A percentile compares a stretch with the other conserved stretches of the same genome.
These are phyloP conservation scores for Hirudinaria manillensis DNA, from an alignment of 2,888 invertebrate species.

Conservation along the genomic window DNA sequence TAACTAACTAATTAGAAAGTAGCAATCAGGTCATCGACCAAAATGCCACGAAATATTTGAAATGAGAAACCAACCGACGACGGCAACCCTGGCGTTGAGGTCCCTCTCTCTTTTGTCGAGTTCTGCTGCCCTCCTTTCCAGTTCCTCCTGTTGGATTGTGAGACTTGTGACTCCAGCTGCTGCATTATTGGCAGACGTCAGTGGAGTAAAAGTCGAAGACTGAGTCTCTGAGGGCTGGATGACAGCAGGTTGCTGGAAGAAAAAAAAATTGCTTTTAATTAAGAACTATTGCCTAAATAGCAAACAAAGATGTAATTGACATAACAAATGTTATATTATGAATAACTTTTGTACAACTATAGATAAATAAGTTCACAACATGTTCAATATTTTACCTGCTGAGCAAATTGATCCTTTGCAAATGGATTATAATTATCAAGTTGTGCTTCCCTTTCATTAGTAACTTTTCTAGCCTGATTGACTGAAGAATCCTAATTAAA, in stretches of 20 bases:
- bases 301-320: no score
- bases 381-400: neutral
- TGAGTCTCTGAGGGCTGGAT: conserved; percentile 18
- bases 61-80: neutral
- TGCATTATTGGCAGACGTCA: conserved; percentile 1
- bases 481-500: conserved; percentile 19
- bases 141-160: conserved; percentile 60
- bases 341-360: no score
- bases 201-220: neutral
- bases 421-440: conserved; percentile 32
- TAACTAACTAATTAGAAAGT: no score
- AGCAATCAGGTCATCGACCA: no score
- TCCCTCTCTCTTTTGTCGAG: conserved; percentile 81
- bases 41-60: no score
- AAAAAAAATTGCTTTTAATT: neutral
- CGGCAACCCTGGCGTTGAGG: conserved; percentile 29
- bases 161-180: conserved; percentile 37
- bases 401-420: conserved; percentile 19
- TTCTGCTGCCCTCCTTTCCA: conserved; percentile 85
- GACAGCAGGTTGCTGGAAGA: conserved; percentile 22
- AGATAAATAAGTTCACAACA: no score
- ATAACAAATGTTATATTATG: no score
- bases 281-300: no score
- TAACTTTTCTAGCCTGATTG: neutral
- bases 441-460: conserved; percentile 14